Base-by-base conservation (phyloP, 2,113 vertebrate species). In the Chrysochloris asiatica region DNA sequence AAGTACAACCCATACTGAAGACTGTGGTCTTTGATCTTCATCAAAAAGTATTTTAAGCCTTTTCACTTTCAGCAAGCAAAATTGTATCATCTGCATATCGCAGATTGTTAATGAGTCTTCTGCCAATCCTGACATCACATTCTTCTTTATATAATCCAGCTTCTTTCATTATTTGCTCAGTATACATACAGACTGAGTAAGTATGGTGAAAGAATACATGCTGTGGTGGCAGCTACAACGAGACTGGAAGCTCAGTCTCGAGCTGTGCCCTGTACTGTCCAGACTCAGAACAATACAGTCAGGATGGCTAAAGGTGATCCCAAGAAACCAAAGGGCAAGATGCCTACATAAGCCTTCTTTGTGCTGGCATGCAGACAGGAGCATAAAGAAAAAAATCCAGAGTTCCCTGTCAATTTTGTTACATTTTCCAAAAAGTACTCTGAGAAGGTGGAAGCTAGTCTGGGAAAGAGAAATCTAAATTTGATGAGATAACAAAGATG, bases 401-500 rank as follows among this genome's bases (percentile, higher is more conserved):
- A 98, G 88, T 97, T 98, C 91, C 98, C 98, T 9, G 98, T 99
- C 84, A 99, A 98, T 97, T 99, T 99, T 91, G 97, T 98, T 8
- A 98, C 98, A 67, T 99, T 99, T 94, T 99, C 98, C 65, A 99
- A 98, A 98, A 99, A 98, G 92, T 99, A 98, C 94, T 99, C 98
- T 0, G 98, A 98, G 94, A n/a, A 98, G 97, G 96, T 98, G 96
- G 97, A 98, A 98, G 98, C 98, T 98, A 97, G 98, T 98, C 98
- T 9, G 98, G 96, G 87, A 99, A 99, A 92, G 98, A 99, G 96
- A 99, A 99, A 92, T 97, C 98, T 14, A 98, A 98, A 92, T 99
- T 99, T 96, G 98, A 99, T 89, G 98, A 99, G 76, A 97, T 99
- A 98, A 98, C 98, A 4, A 98, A 98, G 92, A 98, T 98, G 8